A percentile compares a stretch with the other conserved stretches of the same genome.
These are phyloP conservation scores for Melanotaenia pygmaea DNA, from an alignment of 2,797 vertebrate species.

Conservation along the genomic window DNA sequence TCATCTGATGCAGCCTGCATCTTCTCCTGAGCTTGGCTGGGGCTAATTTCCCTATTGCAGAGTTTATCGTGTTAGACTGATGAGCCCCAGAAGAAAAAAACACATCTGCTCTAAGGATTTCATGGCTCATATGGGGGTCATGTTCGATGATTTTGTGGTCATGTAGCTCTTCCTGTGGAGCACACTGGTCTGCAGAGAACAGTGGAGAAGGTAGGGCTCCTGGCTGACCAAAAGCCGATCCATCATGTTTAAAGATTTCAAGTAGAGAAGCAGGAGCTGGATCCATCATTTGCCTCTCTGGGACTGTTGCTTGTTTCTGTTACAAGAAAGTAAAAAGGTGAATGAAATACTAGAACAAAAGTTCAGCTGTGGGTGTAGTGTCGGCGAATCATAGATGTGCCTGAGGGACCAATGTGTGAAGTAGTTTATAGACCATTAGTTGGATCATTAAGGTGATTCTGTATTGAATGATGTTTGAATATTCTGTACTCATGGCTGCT, in stretches of 20 bases:
- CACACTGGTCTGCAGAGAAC: background rate
- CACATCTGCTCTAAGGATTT: background rate
- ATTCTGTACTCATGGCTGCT: too few species aligned
- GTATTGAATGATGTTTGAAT: too few species aligned
- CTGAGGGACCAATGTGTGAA: too few species aligned
- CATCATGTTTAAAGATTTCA: background rate
- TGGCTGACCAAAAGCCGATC: accelerated
- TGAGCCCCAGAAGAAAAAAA: background rate
- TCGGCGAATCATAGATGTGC: too few species aligned
- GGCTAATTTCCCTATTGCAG: background rate
- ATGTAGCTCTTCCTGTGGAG: background rate
- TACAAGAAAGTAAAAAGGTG: background rate
- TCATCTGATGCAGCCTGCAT: background rate
- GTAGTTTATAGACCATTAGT: too few species aligned
- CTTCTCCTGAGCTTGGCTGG: accelerated
- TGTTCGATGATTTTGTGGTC: accelerated
- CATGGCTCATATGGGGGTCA: background rate
- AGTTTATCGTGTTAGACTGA: background rate
- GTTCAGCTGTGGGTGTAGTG: too few species aligned
- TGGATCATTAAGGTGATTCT: too few species aligned
- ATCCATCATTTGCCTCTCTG: slow-evolving; percentile 15
- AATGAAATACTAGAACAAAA: background rate
- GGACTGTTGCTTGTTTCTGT: background rate
- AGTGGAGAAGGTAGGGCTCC: too few species aligned
- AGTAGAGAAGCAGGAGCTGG: background rate